Evolutionary conservation across 2,888 invertebrate species (phyloP).

Genomic region (Hirtodrosophila confusa): DNA sequence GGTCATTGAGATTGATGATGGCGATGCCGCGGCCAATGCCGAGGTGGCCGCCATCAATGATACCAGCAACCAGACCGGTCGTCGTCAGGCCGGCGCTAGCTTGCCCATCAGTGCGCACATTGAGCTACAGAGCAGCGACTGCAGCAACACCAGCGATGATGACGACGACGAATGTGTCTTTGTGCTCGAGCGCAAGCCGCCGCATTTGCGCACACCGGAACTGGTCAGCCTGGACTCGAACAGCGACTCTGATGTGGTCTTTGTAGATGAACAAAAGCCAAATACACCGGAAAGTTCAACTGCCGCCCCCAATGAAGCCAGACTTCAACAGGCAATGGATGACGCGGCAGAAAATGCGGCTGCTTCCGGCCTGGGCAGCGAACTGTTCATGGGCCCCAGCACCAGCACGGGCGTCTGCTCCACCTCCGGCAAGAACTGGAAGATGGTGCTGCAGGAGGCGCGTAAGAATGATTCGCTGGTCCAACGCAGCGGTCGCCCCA

Average conservation of each 20-base stretch:
- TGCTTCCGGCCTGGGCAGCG: slow-evolving; percentile 20
- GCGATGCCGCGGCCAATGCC: slow-evolving; percentile 68
- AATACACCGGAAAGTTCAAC: slow-evolving; percentile 3
- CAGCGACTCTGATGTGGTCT: slow-evolving; percentile 84
- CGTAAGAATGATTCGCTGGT: slow-evolving; percentile 52
- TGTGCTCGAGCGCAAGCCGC: slow-evolving; percentile 83
- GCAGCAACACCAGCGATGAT: slow-evolving; percentile 63
- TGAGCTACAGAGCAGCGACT: slow-evolving; percentile 76
- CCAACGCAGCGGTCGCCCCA: slow-evolving; percentile 30
- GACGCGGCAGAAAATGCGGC: background rate
- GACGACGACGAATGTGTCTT: slow-evolving; percentile 83
- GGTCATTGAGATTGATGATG: slow-evolving; percentile 78
- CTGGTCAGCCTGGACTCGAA: slow-evolving; percentile 83
- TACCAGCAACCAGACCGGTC: slow-evolving; percentile 25
- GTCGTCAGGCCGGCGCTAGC: slow-evolving; percentile 58
- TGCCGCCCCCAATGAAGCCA: background rate
- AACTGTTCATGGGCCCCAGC: slow-evolving; percentile 80
- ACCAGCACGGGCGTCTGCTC: slow-evolving; percentile 80
- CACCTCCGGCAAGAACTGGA: slow-evolving; percentile 66
- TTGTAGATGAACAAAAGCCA: slow-evolving; percentile 73
- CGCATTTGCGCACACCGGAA: slow-evolving; percentile 84
- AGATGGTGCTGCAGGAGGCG: slow-evolving; percentile 50
- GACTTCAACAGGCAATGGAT: background rate
- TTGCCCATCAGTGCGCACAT: slow-evolving; percentile 78
- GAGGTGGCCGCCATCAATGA: slow-evolving; percentile 72